Conservation (phyloP, 2,797 vertebrate species). For the Tokudaia tokunoshimensis region DNA sequence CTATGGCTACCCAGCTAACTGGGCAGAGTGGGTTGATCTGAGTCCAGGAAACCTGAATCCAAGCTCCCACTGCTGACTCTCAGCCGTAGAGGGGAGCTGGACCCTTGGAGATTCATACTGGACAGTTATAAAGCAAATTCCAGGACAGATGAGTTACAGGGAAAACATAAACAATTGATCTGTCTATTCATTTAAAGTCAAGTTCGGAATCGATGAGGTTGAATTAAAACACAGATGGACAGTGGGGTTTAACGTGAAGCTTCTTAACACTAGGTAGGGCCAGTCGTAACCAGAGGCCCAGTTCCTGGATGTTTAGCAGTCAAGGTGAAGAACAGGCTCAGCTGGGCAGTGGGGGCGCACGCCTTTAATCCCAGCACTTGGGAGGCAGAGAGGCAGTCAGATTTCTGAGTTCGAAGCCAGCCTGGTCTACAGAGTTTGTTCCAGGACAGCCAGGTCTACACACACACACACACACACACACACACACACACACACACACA, state of each 20-base stretch:
- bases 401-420: no score
- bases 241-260: background rate
- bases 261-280: background rate
- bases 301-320: background rate
- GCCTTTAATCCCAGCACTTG: no score
- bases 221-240: background rate
- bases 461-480: no score
- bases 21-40: background rate
- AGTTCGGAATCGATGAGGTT: background rate
- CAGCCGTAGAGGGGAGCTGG: background rate
- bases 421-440: no score
- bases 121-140: constrained; percentile 8
- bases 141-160: background rate
- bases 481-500: no score
- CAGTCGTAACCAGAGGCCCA: background rate
- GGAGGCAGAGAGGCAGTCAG: no score
- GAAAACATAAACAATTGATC: background rate
- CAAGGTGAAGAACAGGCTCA: background rate
- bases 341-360: no score
- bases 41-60: background rate
- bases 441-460: no score
- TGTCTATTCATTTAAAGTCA: background rate
- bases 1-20: background rate
- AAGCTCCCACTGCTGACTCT: background rate
- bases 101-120: background rate